Percentiles rank a stretch among this genome's conserved stretches.
Conservation (phyloP, 1,140 invertebrate genomes). For the Drosophila sp. region DNA sequence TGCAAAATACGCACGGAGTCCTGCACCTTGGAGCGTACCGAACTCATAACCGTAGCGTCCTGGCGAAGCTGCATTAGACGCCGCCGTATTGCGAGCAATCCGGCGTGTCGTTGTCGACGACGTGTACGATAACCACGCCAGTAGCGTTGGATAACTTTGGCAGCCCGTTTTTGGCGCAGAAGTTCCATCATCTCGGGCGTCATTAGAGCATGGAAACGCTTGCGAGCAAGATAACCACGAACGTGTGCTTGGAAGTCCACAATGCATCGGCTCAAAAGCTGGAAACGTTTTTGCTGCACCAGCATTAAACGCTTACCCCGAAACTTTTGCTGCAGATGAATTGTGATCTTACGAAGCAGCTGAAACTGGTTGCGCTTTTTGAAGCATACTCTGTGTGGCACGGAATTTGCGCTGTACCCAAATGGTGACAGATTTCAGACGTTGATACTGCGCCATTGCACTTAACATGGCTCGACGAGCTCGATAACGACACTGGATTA, state of each 20-base stretch:
- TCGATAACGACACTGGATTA: slow-evolving; percentile 86
- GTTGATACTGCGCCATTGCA: slow-evolving; percentile 74
- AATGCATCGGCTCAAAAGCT: slow-evolving; percentile 47
- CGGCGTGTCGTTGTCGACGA: slow-evolving; percentile 54
- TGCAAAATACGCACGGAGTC: slow-evolving; percentile 69
- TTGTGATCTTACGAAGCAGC: slow-evolving; percentile 65
- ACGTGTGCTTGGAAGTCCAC: slow-evolving; percentile 84
- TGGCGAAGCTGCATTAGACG: slow-evolving; percentile 85
- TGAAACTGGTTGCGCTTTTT: slow-evolving; percentile 73
- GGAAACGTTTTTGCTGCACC: slow-evolving; percentile 53
- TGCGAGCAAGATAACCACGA: slow-evolving; percentile 86
- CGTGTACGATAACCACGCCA: slow-evolving; percentile 88
- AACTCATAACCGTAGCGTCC: slow-evolving; percentile 85
- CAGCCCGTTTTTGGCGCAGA: slow-evolving; percentile 85
- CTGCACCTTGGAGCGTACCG: slow-evolving; percentile 74
- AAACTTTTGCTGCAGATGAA: slow-evolving; percentile 85
- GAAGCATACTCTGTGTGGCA: slow-evolving; percentile 75
- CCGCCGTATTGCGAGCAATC: slow-evolving; percentile 85
- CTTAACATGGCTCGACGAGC: slow-evolving; percentile 71
- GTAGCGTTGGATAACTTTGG: slow-evolving; percentile 88
- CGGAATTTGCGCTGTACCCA: slow-evolving; percentile 84
- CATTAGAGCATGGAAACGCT: slow-evolving; percentile 83
- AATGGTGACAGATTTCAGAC: slow-evolving; percentile 57
- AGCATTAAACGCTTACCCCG: slow-evolving; percentile 82
- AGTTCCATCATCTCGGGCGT: slow-evolving; percentile 85